Evolutionary conservation across 2,888 invertebrate genomes (phyloP), one percentile per base, ranked within the genome.

Genomic region (Parascotia fuliginaria): DNA sequence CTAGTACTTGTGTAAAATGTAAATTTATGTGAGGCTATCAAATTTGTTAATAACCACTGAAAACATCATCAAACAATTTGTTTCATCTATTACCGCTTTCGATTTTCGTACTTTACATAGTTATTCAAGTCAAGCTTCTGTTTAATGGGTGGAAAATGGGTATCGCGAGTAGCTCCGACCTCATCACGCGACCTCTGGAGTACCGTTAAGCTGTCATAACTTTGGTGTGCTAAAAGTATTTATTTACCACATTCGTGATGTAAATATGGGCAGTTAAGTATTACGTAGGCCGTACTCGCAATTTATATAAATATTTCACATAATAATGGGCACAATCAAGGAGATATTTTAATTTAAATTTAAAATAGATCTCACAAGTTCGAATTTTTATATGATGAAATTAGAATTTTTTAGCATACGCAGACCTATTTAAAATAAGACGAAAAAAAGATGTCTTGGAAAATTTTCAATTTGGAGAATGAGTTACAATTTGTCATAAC

Each of bases 81-180:
- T 47, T 60, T 44, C 42, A 31, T 36, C 28, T 33, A 59, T 36
- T 22, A 22, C 9, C 37, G 16, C 14, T 46, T 48, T 4, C 36
- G 44, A 31, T 14, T 49, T 14, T 15, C 33, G 12, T 22, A 49
- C 40, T 45, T 65, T 47, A 65, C 45, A 54, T 64, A 61, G 64
- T 66, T 59, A 16, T 53, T 61, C 58, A 39, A 52, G 44, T 16
- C 31, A 42, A 48, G 55, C 54, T 62, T 55, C 55, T 60, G 63
- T 63, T 58, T 66, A 66, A 66, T 66, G 61, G 59, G 64, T 64
- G 66, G 60, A 66, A 66, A 66, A 61, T 66, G 66, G 61, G 61
- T 66, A 65, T 65, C 42, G 47, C 58, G 34, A 60, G 60, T 54
- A 44, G 47, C 52, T 58, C 36, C 27, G 39, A 41, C 45, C 47